Evolutionary conservation across 2,113 vertebrate genomes (phyloP), one percentile per base, ranked within the genome.

Genomic region (Xenopus borealis): DNA sequence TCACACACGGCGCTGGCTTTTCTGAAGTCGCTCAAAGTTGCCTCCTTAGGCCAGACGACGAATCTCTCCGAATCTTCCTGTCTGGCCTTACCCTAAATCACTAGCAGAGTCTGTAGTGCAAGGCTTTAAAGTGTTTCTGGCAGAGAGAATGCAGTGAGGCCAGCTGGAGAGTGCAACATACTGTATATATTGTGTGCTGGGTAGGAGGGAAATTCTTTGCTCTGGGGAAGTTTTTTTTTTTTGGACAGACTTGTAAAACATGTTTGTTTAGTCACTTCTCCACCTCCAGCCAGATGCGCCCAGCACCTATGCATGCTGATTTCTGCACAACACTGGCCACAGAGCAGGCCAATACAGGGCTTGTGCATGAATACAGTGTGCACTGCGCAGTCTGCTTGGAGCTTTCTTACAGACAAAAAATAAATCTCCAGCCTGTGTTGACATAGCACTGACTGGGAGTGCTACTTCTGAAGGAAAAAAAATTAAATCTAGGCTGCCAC

Each of bases 371-470:
- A 27, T 40, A 9, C 5, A 23, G 30, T 23, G 11, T 30, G 64
- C 64, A 27, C 23, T 27, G 58, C 63, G 3, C 23, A 46, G 19
- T 27, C 59, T 67, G 58, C 52, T 73, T 18, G 59, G 30, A 72
- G 52, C 61, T 58, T 72, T 64, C 62, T 53, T 61, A 19, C 53
- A 55, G 63, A 74, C 72, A 14, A 64, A 67, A 68, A 62, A 55
- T 61, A 33, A 52, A 40, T 68, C 55, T 62, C 14, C 45, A 67
- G 65, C 40, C n/a, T 14, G 72, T 75, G 72, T 75, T 75, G 65
- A 68, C 72, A 68, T 62, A 68, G 72, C 72, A 68, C 19, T 75
- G 72, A 75, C 65, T 68, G 64, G 72, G 72, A 68, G 72, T 16
- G 55, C 57, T 20, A 57, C 50, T 67, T 67, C 17, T 75, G 67